These are phyloP conservation scores for Corapipo altera DNA, from an alignment of 2,113 vertebrate species.

Conservation along the genomic window DNA sequence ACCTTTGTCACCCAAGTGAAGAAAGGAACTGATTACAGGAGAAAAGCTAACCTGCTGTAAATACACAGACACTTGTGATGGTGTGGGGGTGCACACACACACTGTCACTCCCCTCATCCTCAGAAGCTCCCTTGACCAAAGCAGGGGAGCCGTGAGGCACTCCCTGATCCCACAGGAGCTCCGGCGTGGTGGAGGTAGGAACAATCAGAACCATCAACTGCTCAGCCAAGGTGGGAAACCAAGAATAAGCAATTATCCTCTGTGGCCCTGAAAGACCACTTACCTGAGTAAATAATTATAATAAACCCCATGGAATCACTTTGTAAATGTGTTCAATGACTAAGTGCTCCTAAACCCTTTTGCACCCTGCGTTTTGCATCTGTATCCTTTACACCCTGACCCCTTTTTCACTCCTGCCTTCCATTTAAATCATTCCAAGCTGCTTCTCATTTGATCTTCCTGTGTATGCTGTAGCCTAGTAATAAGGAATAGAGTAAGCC, in stretches of 20 bases:
- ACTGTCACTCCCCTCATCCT: neutral
- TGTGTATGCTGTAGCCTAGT: neutral
- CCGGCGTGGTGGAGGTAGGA: neutral
- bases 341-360: neutral
- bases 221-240: neutral
- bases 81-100: neutral
- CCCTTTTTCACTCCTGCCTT: neutral
- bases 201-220: neutral
- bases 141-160: neutral
- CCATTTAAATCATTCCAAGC: neutral
- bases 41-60: neutral
- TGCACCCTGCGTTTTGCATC: neutral
- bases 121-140: neutral
- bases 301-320: neutral
- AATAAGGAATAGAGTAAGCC: neutral
- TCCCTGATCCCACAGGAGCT: neutral
- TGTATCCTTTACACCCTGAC: neutral
- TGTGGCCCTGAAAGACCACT: neutral
- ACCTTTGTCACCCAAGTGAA: neutral
- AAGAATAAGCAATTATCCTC: neutral
- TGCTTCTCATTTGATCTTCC: neutral
- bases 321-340: neutral
- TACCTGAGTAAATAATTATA: neutral
- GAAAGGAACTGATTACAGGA: neutral
- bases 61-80: neutral